Evolutionary conservation across 1,140 invertebrate genomes (phyloP), one percentile per base, ranked within the genome.

Genomic region (Caerostris darwini): DNA sequence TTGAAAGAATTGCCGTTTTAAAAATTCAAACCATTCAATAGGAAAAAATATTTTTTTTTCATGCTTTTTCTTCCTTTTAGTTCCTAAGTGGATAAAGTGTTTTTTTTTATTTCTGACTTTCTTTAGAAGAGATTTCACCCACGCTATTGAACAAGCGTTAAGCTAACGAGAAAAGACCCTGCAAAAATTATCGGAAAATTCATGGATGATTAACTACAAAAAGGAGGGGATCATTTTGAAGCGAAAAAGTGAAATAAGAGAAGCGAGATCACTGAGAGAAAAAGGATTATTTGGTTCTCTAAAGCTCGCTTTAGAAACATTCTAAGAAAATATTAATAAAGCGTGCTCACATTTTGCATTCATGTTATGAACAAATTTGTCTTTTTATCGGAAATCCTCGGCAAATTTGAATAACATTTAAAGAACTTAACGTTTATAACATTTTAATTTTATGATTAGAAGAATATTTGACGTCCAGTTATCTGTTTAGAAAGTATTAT

Each of bases 81-180:
- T 77, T 77, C 34, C 34, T 67, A 58, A 50, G 82, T 17, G 57
- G 59, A 34, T 56, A 67, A 61, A 54, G 58, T 86, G 83, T 86
- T 64, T 92, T 90, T 77, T 77, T 90, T 86, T 58, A 58, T 57
- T 17, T 92, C 8, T 53, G 12, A 58, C 64, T 56, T 67, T 92
- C 64, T 64, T 61, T 54, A 53, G 17, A 19, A n/a, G 64, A 82
- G 83, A 93, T 94, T 81, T 81, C 89, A 17, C 69, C 7, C 92
- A 86, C 69, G 67, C 85, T 94, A 94, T 94, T 89, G 86, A 94
- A 64, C 92, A 94, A 58, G n/a, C 71, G 87, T 94, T 94, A 71
- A 88, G 77, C 71, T 94, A 94, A 94, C 67, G 92, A 94, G 67
- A 69, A 85, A 19, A 67, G 58, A 34, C 50, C 56, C 50, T 71